Evolutionary conservation across 1,140 invertebrate genomes (phyloP).

Genomic region (Cryptotermes secundus): DNA sequence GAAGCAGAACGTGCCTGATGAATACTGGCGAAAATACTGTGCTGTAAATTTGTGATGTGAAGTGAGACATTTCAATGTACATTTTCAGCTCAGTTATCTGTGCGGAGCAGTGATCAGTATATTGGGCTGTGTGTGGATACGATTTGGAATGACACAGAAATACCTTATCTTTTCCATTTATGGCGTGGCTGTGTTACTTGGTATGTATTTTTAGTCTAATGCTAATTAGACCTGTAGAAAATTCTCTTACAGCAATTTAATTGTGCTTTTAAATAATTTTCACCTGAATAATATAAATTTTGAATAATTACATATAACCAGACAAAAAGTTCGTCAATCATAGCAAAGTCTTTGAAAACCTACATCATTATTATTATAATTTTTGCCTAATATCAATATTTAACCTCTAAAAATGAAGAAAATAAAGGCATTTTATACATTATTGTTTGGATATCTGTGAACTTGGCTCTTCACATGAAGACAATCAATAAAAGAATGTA

Average conservation of each 20-base stretch:
- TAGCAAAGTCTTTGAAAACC: not conserved
- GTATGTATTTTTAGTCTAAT: conserved; percentile 44
- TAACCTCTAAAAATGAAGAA: not conserved
- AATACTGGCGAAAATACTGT: too few relatives aligned
- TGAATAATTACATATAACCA: too few relatives aligned
- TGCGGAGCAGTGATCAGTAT: conserved; percentile 63
- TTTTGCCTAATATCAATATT: conserved; percentile 15
- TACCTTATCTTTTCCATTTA: conserved; percentile 57
- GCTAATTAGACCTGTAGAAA: too few relatives aligned
- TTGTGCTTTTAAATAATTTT: too few relatives aligned
- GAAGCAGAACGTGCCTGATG: too few relatives aligned
- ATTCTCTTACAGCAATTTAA: too few relatives aligned
- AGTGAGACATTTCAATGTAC: conserved; percentile 21
- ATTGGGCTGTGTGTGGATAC: conserved; percentile 63
- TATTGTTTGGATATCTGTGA: too few relatives aligned
- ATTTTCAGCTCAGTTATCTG: conserved; percentile 60
- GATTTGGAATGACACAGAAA: conserved; percentile 43
- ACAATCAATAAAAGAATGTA: too few relatives aligned
- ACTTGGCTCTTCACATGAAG: too few relatives aligned
- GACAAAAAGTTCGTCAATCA: too few relatives aligned
- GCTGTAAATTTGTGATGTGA: too few relatives aligned
- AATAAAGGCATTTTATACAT: not conserved
- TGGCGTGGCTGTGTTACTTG: conserved; percentile 65
- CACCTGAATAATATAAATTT: too few relatives aligned
- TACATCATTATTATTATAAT: not conserved